Evolutionary conservation across 2,888 invertebrate species (phyloP).

Genomic region (Euzophera pinguis): DNA sequence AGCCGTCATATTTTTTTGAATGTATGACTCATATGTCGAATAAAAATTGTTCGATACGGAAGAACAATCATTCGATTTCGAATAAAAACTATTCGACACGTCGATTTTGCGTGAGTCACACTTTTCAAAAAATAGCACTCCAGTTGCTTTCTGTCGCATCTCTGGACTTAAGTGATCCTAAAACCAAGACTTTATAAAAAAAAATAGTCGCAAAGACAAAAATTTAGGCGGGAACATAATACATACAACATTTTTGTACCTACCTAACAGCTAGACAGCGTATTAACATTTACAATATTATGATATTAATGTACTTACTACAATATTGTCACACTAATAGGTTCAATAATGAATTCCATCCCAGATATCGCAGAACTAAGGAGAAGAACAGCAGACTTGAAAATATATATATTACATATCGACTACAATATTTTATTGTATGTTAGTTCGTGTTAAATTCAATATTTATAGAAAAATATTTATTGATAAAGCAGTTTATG

Average conservation of each 20-base stretch:
- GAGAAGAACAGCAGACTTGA: constrained; percentile 36
- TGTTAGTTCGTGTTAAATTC: constrained; percentile 45
- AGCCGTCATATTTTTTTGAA: too few species aligned
- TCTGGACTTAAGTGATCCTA: too few species aligned
- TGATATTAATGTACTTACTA: constrained; percentile 51
- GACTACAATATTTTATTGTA: constrained; percentile 26
- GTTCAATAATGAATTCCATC: constrained; percentile 59
- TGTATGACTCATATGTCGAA: too few species aligned
- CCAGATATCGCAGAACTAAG: constrained; percentile 65
- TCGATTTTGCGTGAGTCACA: too few species aligned
- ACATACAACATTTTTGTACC: constrained; percentile 38
- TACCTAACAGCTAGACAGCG: constrained; percentile 58
- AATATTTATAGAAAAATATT: constrained; percentile 71
- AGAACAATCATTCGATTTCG: too few species aligned
- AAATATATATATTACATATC: constrained; percentile 32
- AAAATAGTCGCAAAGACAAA: constrained; percentile 11
- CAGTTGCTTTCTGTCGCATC: neutral
- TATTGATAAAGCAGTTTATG: constrained; percentile 42
- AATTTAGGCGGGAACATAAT: constrained; percentile 44
- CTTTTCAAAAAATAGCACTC: too few species aligned
- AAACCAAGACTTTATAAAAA: too few species aligned
- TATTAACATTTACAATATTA: constrained; percentile 56
- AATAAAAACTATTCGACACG: too few species aligned
- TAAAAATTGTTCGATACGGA: too few species aligned
- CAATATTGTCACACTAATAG: constrained; percentile 72